These are phyloP conservation scores for Guaruba guarouba DNA, from an alignment of 2,113 vertebrate genomes.

Conservation along the genomic window DNA sequence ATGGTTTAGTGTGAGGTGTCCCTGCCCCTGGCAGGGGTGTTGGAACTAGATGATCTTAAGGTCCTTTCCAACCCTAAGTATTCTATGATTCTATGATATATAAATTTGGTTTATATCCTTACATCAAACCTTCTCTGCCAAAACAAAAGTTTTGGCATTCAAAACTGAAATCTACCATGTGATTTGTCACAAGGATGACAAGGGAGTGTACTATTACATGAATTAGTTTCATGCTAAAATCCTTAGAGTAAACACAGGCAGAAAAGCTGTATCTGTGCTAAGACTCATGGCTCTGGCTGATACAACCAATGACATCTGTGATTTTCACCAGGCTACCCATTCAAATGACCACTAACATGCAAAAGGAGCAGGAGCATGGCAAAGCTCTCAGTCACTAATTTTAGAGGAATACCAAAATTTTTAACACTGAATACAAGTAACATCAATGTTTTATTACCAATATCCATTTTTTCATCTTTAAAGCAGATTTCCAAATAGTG, in stretches of 20 bases:
- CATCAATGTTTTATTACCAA: fast-evolving
- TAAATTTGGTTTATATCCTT: neutral
- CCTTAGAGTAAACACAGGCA: neutral
- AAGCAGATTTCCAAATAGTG: neutral
- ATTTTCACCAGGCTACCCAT: neutral
- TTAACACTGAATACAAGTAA: neutral
- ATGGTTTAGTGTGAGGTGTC: too few species aligned
- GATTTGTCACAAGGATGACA: neutral
- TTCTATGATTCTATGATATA: too few species aligned
- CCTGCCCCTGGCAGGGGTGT: too few species aligned
- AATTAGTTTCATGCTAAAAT: neutral
- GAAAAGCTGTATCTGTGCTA: neutral
- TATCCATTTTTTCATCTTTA: neutral
- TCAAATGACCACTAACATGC: neutral
- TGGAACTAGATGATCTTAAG: too few species aligned
- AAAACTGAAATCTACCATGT: neutral
- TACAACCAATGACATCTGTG: fast-evolving
- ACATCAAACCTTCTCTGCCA: neutral
- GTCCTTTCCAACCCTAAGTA: too few species aligned
- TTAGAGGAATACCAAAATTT: neutral
- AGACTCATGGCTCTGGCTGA: neutral
- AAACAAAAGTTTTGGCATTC: neutral
- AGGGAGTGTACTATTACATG: neutral
- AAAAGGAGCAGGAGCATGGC: neutral
- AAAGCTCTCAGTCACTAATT: neutral